Conservation (phyloP, 2,888 invertebrate genomes). For the Venusia cambrica region DNA sequence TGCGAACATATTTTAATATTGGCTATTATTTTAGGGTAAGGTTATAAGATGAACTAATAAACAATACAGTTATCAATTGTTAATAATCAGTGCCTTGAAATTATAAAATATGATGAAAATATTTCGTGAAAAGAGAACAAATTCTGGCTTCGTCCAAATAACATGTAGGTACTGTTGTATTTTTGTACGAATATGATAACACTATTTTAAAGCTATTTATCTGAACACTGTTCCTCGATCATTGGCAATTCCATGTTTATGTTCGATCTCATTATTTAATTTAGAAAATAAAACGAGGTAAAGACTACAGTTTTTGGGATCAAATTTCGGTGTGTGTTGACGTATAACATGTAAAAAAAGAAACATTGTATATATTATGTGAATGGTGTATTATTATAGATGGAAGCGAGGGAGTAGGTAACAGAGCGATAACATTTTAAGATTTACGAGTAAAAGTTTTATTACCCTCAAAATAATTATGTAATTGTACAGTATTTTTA, state of each 20-base stretch:
- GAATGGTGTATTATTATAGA: conserved; percentile 75
- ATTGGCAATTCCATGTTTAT: conserved; percentile 69
- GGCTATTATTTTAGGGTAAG: conserved; percentile 75
- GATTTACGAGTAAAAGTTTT: conserved; percentile 65
- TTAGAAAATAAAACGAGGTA: conserved; percentile 79
- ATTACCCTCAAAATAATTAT: conserved; percentile 73
- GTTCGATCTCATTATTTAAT: conserved; percentile 81
- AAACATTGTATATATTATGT: conserved; percentile 75
- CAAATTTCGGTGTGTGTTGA: conserved; percentile 79
- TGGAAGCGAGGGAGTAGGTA: conserved; percentile 53
- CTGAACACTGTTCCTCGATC: conserved; percentile 46
- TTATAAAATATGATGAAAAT: conserved; percentile 61
- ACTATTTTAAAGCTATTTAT: conserved; percentile 37
- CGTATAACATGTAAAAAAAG: conserved; percentile 72
- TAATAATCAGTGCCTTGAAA: conserved; percentile 75
- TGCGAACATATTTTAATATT: conserved; percentile 74
- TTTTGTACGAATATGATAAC: conserved; percentile 36
- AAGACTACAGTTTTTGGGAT: conserved; percentile 80
- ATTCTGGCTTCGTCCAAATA: conserved; percentile 50
- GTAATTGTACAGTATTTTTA: conserved; percentile 80
- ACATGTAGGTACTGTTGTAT: conserved; percentile 40
- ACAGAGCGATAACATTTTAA: conserved; percentile 64
- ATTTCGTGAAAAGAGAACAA: conserved; percentile 48
- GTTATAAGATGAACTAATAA: conserved; percentile 63
- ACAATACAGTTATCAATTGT: conserved; percentile 68